Evolutionary conservation across 2,113 vertebrate genomes (phyloP).

Genomic region (Glareola pratincola): DNA sequence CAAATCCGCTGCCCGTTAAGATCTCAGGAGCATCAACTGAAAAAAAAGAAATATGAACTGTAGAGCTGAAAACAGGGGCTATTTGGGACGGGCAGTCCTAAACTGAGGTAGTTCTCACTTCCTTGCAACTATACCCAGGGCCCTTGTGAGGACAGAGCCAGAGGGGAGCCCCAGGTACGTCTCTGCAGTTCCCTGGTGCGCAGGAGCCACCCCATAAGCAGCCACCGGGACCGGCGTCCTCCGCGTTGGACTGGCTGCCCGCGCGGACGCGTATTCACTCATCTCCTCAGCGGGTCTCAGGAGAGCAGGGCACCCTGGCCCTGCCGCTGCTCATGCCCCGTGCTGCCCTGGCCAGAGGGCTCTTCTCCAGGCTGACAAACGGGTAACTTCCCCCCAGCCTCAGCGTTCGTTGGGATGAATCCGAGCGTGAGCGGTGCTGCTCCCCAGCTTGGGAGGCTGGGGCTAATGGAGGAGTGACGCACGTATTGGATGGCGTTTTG

Average conservation of each 20-base stretch:
- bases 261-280: accelerated
- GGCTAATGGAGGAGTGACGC: not conserved
- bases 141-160: accelerated
- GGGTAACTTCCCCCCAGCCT: not conserved
- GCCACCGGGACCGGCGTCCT: accelerated
- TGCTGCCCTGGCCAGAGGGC: accelerated
- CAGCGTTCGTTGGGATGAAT: not conserved
- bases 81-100: not conserved
- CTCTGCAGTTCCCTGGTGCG: not conserved
- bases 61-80: not conserved
- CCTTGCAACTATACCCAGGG: not conserved
- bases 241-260: accelerated
- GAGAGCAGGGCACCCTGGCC: accelerated
- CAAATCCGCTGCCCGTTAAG: not conserved
- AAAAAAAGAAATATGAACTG: not conserved
- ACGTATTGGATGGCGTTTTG: accelerated
- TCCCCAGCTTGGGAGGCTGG: not conserved
- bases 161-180: not conserved
- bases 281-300: accelerated
- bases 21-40: not conserved
- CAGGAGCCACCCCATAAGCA: not conserved
- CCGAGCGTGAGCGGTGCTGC: accelerated
- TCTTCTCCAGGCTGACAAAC: not conserved
- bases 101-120: not conserved
- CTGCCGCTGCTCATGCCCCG: not conserved